phyloP scores from a whole-genome alignment of 2,888 invertebrate species.

The Zeuzera pyrina region DNA sequence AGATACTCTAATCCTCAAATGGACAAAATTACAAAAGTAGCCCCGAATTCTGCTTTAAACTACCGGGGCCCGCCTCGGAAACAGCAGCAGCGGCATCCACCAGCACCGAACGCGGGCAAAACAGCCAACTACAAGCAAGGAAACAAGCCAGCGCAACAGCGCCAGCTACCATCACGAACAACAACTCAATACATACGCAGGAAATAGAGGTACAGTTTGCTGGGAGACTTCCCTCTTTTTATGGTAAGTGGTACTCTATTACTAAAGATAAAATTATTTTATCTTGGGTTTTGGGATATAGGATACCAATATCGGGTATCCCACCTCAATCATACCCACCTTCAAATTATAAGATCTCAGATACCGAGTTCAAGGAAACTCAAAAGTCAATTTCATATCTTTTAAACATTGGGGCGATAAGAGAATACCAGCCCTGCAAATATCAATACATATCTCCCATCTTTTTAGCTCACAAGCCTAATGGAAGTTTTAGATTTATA shows the following conservation, averaged over 20 bases:
- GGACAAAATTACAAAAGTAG: background rate
- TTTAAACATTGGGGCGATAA: background rate
- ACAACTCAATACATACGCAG: background rate
- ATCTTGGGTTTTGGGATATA: background rate
- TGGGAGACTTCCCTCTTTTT: background rate
- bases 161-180: background rate
- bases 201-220: background rate
- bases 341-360: background rate
- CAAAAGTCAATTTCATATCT: background rate
- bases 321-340: background rate
- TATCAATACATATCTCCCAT: background rate
- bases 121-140: background rate
- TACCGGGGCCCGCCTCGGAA: background rate
- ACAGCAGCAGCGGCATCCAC: background rate
- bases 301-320: background rate
- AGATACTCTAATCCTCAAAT: too few relatives aligned
- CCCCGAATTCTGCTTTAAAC: background rate
- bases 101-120: background rate
- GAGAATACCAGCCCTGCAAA: background rate
- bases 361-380: background rate
- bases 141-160: background rate
- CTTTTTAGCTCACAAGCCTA: background rate
- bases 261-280: background rate
- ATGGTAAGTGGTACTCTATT: background rate
- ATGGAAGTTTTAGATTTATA: conserved; percentile 2